Conservation (phyloP, 2,888 invertebrate genomes). For the Balanococcus diminutus region DNA sequence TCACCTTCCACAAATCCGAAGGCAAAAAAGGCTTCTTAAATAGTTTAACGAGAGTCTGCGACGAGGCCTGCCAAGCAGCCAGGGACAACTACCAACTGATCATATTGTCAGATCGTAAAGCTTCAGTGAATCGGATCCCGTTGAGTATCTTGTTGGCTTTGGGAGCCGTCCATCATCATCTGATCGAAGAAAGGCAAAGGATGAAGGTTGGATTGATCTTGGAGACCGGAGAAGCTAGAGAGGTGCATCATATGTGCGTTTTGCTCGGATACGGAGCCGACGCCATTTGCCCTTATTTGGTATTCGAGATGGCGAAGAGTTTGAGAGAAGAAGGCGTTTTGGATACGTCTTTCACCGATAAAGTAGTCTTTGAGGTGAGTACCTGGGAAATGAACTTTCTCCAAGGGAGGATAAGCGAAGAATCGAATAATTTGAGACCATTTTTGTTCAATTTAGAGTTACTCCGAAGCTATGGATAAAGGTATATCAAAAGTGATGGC, state of each 20-base stretch:
- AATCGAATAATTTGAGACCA: not conserved
- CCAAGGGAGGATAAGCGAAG: not conserved
- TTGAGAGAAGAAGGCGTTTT: conserved; percentile 86
- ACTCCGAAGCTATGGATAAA: conserved; percentile 87
- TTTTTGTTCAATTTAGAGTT: conserved; percentile 67
- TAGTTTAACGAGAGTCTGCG: conserved; percentile 79
- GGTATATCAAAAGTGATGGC: conserved; percentile 96
- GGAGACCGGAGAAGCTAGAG: conserved; percentile 92
- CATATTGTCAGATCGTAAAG: conserved; percentile 78
- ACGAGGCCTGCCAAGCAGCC: conserved; percentile 82
- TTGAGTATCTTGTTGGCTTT: conserved; percentile 83
- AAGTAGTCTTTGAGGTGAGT: conserved; percentile 74
- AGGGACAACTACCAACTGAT: conserved; percentile 79
- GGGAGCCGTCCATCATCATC: conserved; percentile 92
- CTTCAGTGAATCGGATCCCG: conserved; percentile 70
- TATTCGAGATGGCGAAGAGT: conserved; percentile 88
- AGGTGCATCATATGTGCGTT: conserved; percentile 94
- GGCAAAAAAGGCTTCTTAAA: conserved; percentile 78
- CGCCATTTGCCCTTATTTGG: conserved; percentile 95
- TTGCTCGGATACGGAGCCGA: conserved; percentile 96
- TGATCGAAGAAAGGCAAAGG: conserved; percentile 91
- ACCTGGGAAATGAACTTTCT: not conserved
- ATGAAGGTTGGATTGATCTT: conserved; percentile 95
- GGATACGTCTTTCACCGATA: conserved; percentile 76
- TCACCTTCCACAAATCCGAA: conserved; percentile 79